Evolutionary conservation across 2,113 vertebrate genomes (phyloP), one percentile per base, ranked within the genome.

Genomic region (Todiramphus chloris): DNA sequence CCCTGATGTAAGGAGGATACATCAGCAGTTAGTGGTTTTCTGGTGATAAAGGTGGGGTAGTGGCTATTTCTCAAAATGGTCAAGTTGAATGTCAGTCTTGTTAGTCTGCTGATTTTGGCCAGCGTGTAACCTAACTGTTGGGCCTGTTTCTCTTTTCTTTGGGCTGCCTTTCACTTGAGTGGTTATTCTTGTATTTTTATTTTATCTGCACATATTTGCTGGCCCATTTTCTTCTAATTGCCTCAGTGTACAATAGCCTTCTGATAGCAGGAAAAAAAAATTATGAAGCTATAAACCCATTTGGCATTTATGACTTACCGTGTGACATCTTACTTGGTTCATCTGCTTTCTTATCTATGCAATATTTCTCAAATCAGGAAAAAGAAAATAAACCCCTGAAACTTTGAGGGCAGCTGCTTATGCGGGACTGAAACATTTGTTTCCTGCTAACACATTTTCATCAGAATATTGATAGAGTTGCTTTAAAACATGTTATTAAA

Each of bases 351-450:
- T 95, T 91, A 72, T 62, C 78, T 94, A 14, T 64, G 76, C 30
- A 59, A 5, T 81, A 75, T 63, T 81, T 78, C 67, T 94, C 41
- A 86, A 83, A 76, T 88, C 37, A 86, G 68, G 83, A 43, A 66
- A 78, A 66, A 66, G 21, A 62, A 62, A 80, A 39, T 14, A 60
- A 69, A 66, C 68, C 1, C 1, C 4, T 23, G 19, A 37, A 70
- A 67, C 50, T 89, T 37, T 79, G n/a, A 93, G 81, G 74, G 58
- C 74, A 87, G 86, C 76, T 94, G 86, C 76, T 83, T 94, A n/a
- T 67, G 76, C 50, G 11, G 46, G 73, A 93, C 39, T 50, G 63
- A 94, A 78, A n/a, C 25, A 23, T 62, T 89, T 91, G 58, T 60
- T 93, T 95, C 87, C 78, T 69, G 74, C 78, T 69, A 83, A 50